Evolutionary conservation across 2,797 vertebrate genomes (phyloP).

Genomic region (Gobio occitaniae): DNA sequence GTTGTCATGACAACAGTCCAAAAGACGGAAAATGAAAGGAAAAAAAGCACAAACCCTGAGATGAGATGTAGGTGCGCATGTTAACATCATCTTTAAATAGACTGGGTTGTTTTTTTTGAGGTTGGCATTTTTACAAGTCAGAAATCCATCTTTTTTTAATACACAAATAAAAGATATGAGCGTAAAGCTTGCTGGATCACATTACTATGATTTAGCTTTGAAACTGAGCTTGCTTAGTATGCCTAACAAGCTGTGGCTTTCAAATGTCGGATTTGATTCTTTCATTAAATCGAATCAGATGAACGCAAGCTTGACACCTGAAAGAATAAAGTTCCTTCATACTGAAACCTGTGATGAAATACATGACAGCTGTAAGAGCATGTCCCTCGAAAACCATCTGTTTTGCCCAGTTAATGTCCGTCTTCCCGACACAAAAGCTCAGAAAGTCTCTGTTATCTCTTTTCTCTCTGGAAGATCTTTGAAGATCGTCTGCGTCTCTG

Average conservation of each 20-base stretch:
- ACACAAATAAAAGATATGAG: neutral
- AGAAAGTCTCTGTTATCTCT: conserved; percentile 36
- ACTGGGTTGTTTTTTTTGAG: neutral
- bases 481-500: conserved; percentile 36
- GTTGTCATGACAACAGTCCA: conserved; percentile 48
- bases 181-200: neutral
- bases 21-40: conserved; percentile 15
- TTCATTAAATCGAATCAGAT: conserved; percentile 2
- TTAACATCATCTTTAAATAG: conserved; percentile 11
- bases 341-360: neutral
- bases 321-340: no score
- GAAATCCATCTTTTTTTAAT: neutral
- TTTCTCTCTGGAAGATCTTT: conserved; percentile 13
- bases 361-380: neutral
- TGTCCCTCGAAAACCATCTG: neutral
- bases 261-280: neutral
- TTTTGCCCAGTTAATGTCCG: neutral
- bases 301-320: neutral
- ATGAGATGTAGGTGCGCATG: neutral
- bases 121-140: neutral
- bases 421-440: conserved; percentile 14
- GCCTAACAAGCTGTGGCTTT: neutral
- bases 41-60: conserved; percentile 6
- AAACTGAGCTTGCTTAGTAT: neutral
- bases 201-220: neutral